Conservation (phyloP, 2,888 invertebrate genomes). For the Euplexia lucipara region DNA sequence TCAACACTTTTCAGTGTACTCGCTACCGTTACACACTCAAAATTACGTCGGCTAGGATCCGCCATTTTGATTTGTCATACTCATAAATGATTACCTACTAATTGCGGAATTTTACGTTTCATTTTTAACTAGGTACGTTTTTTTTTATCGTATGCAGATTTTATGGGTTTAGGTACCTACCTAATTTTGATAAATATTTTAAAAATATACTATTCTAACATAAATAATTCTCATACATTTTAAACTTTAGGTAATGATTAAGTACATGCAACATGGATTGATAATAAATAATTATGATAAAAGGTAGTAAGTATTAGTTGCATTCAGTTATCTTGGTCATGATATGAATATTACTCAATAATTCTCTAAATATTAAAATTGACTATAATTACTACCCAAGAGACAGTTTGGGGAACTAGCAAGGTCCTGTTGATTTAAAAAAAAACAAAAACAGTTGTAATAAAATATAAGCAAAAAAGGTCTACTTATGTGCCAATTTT, state of each 20-base stretch:
- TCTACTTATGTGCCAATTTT: too few relatives aligned
- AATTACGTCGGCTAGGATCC: constrained; percentile 68
- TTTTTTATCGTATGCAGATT: neutral
- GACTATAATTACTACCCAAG: neutral
- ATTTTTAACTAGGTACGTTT: constrained; percentile 11
- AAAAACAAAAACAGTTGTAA: too few relatives aligned
- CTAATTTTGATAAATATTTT: neutral
- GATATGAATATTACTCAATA: constrained; percentile 19
- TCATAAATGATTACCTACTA: constrained; percentile 48
- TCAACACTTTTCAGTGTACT: constrained; percentile 58
- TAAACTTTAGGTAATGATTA: neutral
- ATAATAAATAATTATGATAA: constrained; percentile 1
- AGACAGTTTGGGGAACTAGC: neutral
- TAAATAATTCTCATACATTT: constrained; percentile 3
- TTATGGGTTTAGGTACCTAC: too few relatives aligned
- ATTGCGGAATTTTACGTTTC: constrained; percentile 29
- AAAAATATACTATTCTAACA: too few relatives aligned
- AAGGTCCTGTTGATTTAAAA: constrained; percentile 5
- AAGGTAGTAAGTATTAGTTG: constrained; percentile 18
- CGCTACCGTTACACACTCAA: constrained; percentile 63
- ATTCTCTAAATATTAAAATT: neutral
- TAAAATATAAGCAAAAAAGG: too few relatives aligned
- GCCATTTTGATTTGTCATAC: constrained; percentile 72
- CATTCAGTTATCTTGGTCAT: constrained; percentile 14
- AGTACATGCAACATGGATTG: neutral